Base-by-base conservation (phyloP, 2,888 invertebrate genomes). In the Corbicula japonica region DNA sequence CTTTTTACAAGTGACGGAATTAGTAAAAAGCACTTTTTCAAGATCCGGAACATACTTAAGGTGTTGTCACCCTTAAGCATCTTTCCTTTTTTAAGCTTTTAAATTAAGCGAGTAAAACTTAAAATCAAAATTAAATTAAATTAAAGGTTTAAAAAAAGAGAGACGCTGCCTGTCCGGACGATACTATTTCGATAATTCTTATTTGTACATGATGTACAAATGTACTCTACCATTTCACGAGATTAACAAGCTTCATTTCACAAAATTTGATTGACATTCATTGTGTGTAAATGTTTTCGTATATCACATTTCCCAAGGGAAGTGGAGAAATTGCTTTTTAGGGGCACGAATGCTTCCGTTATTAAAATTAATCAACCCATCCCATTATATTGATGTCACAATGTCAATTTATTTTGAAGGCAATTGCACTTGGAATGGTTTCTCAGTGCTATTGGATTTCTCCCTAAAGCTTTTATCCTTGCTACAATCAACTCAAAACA, bases 391-490 rank as follows among this genome's bases (percentile, higher is more conserved):
- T 34, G 60, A 69, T 56, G 48, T 58, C 69, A 58, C 48, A 23
- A 34, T 69, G 69, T 69, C 58, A 60, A 60, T 69, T 60, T 60
- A 34, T 48, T 69, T 69, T 32, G 48, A 50, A 48, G 46, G 65
- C 50, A 52, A 26, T n/a, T 65, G 65, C 65, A 50, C 52, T 8
- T 48, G 35, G 52, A 52, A 65, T 65, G 48, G 48, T 65, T n/a
- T 48, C 35, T 34, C 21, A 63, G 35, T 15, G 48, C 32, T 63
- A 48, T 48, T 63, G 21, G 50, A 35, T 52, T n/a, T 65, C 35
- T 65, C 52, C 65, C 65, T 35, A 48, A 52, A 52, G 65, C 38
- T 48, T 48, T 26, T 26, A 38, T 26, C 52, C 28, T 52, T 1
- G 35, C 34, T 15, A 35, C 50, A 65, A 35, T 65, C 65, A 65